Evolutionary conservation across 2,113 vertebrate genomes (phyloP).

Genomic region (Penelope pileata): DNA sequence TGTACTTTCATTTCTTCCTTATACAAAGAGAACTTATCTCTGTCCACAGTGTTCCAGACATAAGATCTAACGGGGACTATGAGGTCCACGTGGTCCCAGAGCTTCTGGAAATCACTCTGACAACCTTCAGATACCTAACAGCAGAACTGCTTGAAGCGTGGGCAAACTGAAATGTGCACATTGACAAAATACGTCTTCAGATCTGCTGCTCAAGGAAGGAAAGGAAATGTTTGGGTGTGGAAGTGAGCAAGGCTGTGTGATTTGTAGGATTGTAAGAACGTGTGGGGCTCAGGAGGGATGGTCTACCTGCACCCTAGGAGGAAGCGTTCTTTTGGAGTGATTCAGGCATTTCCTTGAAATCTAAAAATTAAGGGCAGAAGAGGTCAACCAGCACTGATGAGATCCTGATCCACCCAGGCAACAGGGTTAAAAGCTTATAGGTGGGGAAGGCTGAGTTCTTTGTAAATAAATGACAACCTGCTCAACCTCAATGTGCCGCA

Average conservation of each 20-base stretch:
- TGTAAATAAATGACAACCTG: not conserved
- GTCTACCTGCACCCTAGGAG: not conserved
- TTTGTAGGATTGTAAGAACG: not conserved
- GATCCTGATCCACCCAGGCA: not conserved
- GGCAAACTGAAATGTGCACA: accelerated
- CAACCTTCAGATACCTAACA: not conserved
- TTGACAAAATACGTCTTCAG: not conserved
- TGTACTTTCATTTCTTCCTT: not conserved
- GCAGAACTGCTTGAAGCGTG: not conserved
- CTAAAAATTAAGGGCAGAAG: not conserved
- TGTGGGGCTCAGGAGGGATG: not conserved
- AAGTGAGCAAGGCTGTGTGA: accelerated
- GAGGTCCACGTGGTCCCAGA: not conserved
- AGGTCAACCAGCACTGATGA: not conserved
- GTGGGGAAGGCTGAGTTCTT: not conserved
- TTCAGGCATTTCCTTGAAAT: not conserved
- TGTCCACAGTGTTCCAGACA: not conserved
- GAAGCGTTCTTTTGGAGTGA: not conserved
- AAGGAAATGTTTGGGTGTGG: not conserved
- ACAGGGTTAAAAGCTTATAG: not conserved
- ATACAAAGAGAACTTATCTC: not conserved
- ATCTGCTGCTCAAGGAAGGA: not conserved
- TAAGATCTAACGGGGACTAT: not conserved
- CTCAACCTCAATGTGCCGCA: not conserved
- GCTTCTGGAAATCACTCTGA: not conserved